Evolutionary conservation across 2,113 vertebrate species (phyloP), one percentile per base, ranked within the genome.

Genomic region (Rhynchomys soricoides): DNA sequence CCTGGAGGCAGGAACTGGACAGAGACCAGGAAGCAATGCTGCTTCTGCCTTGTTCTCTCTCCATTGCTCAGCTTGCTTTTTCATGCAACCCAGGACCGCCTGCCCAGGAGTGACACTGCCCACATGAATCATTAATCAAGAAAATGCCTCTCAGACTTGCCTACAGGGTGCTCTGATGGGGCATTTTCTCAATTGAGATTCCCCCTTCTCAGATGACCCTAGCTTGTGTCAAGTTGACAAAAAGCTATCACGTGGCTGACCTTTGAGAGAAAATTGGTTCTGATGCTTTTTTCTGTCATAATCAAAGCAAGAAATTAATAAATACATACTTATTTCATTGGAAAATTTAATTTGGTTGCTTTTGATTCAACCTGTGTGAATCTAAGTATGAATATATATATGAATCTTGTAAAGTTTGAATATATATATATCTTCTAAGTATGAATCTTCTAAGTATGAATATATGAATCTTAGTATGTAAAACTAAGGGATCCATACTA

Each of bases 341-440:
- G 29, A 93, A 95, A 96, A 55, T 93, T 94, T 86, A 68, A 70
- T 90, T 88, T 94, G 55, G 62, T 92, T 95, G 45, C 81, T 96
- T 97, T 97, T 95, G 70, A 50, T 89, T 92, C 55, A 78, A 59
- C 79, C 71, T 89, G 90, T 48, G 29, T 93, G 34, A 83, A 74
- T 45, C 66, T 68, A 68, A 37, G 74, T 95, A n/a, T n/a, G n/a
- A n/a, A n/a, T n/a, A n/a, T n/a, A n/a, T n/a, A n/a, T n/a, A n/a
- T n/a, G n/a, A n/a, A n/a, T n/a, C n/a, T n/a, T n/a, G n/a, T n/a
- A n/a, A n/a, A n/a, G n/a, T n/a, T n/a, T n/a, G n/a, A n/a, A n/a
- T n/a, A n/a, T n/a, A n/a, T n/a, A n/a, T n/a, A n/a, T n/a, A n/a
- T n/a, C n/a, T n/a, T n/a, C n/a, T n/a, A n/a, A n/a, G n/a, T n/a